Conservation (phyloP, 1,140 invertebrate genomes). For the Drosophila arizonae region DNA sequence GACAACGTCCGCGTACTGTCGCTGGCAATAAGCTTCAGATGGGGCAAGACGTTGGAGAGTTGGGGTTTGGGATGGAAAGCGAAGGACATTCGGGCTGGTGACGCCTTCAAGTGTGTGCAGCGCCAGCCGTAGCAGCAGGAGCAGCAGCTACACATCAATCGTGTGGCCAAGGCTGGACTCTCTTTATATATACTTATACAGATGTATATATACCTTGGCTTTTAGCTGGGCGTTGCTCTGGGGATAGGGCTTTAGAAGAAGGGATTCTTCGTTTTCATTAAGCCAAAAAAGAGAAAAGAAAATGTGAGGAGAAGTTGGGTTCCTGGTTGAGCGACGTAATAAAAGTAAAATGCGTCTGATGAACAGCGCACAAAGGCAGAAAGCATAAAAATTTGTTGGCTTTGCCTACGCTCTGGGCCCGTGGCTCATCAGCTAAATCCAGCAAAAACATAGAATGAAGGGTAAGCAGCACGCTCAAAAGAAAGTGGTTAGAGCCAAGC, state of each 20-base stretch:
- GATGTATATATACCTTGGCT: slow-evolving; percentile 5
- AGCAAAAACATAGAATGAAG: slow-evolving; percentile 60
- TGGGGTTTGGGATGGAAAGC: neutral
- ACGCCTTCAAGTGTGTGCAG: slow-evolving; percentile 45
- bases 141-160: slow-evolving; percentile 68
- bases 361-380: slow-evolving; percentile 68
- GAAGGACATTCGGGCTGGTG: slow-evolving; percentile 2
- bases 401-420: slow-evolving; percentile 44
- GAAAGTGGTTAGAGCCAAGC: slow-evolving; percentile 2
- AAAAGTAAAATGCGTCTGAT: slow-evolving; percentile 77
- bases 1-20: slow-evolving; percentile 26
- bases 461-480: slow-evolving; percentile 44
- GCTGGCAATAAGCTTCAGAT: slow-evolving; percentile 41
- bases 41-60: neutral
- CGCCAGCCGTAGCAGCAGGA: neutral
- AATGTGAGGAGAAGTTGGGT: slow-evolving; percentile 4
- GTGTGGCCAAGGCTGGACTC: slow-evolving; percentile 55
- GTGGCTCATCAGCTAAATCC: slow-evolving; percentile 58
- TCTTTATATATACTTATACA: neutral
- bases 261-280: slow-evolving; percentile 68
- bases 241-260: slow-evolving; percentile 24
- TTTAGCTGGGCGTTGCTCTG: slow-evolving; percentile 31
- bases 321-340: slow-evolving; percentile 61
- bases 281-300: slow-evolving; percentile 36
- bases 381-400: slow-evolving; percentile 70